Evolutionary conservation across 2,797 vertebrate species (phyloP), one percentile per base, ranked within the genome.

Genomic region (Pangasius krempfi): DNA sequence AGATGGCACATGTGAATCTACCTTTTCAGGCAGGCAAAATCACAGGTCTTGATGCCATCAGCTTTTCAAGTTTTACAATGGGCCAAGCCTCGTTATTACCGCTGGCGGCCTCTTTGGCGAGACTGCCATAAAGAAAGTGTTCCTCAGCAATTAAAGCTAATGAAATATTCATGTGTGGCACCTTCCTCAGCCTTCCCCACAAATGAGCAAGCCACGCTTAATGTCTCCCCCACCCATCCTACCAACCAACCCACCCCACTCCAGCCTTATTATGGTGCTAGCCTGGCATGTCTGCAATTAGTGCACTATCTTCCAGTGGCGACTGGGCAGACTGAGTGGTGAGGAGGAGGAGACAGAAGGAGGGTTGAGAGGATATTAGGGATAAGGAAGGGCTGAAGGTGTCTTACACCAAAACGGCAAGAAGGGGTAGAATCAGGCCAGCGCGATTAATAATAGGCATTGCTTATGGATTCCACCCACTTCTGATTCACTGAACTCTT

Each of bases 141-240:
- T 97, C 96, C 96, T 96, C 96, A 95, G 97, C 97, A 97, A 97
- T 97, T 97, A 97, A 97, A 97, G 96, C 92, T 97, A 97, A 97
- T 97, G 97, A 97, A 97, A 97, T 97, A 97, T 97, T 97, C 96
- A 97, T 97, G 96, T 96, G 96, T 96, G 96, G 96, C 97, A 97
- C 97, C 97, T 97, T 97, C 91, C 97, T 97, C 96, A 96, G 96
- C 96, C 96, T 95, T 96, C 96, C 89, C 96, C 96, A 95, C 96
- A 97, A 97, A 97, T 97, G 97, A 97, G 97, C 96, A 96, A 97
- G 96, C 96, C 96, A 97, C 95, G 95, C 97, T 97, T 97, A 97
- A 97, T 96, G 96, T 95, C 80, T 89, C 86, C 90, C 75, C 88
- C 89, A 68, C 89, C 89, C 88, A 86, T 72, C 64, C 88, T 75